phyloP scores from a whole-genome alignment of 2,888 invertebrate genomes.

The Thelaira solivaga region DNA sequence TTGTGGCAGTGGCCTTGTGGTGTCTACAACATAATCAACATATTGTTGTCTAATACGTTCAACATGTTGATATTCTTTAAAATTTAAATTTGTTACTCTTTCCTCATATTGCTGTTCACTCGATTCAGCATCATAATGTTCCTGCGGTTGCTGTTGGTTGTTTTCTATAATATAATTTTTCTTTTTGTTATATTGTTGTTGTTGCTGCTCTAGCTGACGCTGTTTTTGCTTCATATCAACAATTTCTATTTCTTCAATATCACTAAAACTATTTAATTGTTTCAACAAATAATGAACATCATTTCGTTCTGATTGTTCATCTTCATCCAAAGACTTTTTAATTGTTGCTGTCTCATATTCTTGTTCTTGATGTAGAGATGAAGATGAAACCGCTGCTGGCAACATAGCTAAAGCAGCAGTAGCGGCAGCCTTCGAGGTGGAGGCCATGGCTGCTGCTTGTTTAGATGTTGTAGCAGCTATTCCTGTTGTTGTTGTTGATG shows the following conservation, averaged over 20 bases:
- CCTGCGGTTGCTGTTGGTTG: slow-evolving; percentile 57
- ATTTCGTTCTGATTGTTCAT: slow-evolving; percentile 76
- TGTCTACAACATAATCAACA: slow-evolving; percentile 17
- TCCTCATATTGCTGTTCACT: slow-evolving; percentile 32
- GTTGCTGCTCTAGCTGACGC: slow-evolving; percentile 65
- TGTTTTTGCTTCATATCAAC: slow-evolving; percentile 76
- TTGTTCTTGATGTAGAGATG: slow-evolving; percentile 60
- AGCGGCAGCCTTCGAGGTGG: slow-evolving; percentile 57
- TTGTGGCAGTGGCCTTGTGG: not conserved
- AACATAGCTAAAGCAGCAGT: slow-evolving; percentile 52
- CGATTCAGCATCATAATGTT: slow-evolving; percentile 31
- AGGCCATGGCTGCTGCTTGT: slow-evolving; percentile 37
- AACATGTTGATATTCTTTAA: slow-evolving; percentile 38
- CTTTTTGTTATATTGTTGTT: slow-evolving; percentile 43
- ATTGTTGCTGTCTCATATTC: slow-evolving; percentile 21
- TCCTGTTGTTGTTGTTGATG: slow-evolving; percentile 43
- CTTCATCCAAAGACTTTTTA: slow-evolving; percentile 64
- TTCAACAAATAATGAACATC: slow-evolving; percentile 78
- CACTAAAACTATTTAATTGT: slow-evolving; percentile 78
- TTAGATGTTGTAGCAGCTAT: slow-evolving; percentile 42
- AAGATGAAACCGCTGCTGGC: slow-evolving; percentile 34
- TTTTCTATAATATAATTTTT: slow-evolving; percentile 35
- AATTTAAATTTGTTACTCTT: slow-evolving; percentile 11
- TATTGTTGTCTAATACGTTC: slow-evolving; percentile 19
- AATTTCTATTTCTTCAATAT: slow-evolving; percentile 78